Percentiles rank a stretch among this genome's conserved stretches.
phyloP scores from a whole-genome alignment of 2,888 invertebrate genomes.

The Tetramorium bicarinatum region DNA sequence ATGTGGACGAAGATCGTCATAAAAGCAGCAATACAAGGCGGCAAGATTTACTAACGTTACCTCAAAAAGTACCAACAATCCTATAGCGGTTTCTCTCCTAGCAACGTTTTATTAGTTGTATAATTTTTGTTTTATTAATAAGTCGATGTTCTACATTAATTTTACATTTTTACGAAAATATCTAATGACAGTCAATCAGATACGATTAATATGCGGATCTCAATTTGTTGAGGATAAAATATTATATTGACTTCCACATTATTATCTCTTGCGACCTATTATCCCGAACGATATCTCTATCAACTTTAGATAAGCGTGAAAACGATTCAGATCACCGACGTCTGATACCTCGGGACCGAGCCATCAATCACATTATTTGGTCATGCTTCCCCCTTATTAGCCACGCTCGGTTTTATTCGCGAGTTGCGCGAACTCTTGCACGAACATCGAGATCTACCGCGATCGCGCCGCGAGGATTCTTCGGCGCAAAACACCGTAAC shows the following conservation, averaged over 20 bases:
- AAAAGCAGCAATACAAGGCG: constrained; percentile 47
- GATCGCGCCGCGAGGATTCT: constrained; percentile 32
- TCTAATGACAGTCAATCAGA: background rate
- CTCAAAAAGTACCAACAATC: constrained; percentile 14
- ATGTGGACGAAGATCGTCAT: constrained; percentile 54
- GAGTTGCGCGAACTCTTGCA: constrained; percentile 16
- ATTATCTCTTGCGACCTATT: background rate
- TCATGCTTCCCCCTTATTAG: constrained; percentile 36
- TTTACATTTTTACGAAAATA: background rate
- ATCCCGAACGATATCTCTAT: constrained; percentile 19
- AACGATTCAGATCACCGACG: constrained; percentile 38
- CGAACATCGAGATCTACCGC: constrained; percentile 43
- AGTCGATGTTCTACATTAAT: background rate
- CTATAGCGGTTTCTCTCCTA: background rate
- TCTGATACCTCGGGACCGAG: constrained; percentile 6
- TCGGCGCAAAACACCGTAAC: constrained; percentile 43
- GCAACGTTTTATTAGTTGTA: background rate
- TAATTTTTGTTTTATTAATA: background rate
- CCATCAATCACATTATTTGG: constrained; percentile 47
- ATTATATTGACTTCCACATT: background rate
- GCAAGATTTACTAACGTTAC: constrained; percentile 47
- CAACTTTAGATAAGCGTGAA: constrained; percentile 27
- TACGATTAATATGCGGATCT: background rate
- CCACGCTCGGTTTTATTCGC: constrained; percentile 41
- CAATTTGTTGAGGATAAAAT: background rate